These are phyloP conservation scores for Cryptophagus acutangulus DNA, from an alignment of 2,888 invertebrate species.

Conservation along the genomic window DNA sequence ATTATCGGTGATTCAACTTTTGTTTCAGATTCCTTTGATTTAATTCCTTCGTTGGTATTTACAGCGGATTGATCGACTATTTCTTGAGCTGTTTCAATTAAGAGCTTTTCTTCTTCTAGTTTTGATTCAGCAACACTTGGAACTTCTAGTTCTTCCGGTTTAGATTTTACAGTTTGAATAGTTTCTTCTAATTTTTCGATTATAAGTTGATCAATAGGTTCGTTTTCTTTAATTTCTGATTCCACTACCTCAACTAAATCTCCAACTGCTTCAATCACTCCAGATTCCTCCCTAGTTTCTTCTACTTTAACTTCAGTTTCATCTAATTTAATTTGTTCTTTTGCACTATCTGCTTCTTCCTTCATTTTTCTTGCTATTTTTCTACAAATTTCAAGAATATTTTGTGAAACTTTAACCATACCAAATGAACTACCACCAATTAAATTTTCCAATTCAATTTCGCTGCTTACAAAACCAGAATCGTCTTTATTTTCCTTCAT, in stretches of 20 bases:
- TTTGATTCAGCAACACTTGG: not conserved
- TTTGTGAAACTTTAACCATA: conserved; percentile 18
- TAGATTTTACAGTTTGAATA: conserved; percentile 1
- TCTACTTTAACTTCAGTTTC: conserved; percentile 5
- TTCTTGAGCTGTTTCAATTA: not conserved
- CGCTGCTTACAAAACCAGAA: conserved; percentile 9
- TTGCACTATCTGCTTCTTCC: not conserved
- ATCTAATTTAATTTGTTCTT: not conserved
- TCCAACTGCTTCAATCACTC: not conserved
- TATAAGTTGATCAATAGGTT: too few species aligned
- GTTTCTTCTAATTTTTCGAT: conserved; percentile 2
- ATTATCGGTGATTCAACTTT: too few species aligned
- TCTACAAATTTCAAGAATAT: conserved; percentile 23
- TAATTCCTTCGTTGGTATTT: conserved; percentile 1
- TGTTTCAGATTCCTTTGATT: not conserved
- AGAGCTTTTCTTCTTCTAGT: not conserved
- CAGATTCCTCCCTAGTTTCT: not conserved
- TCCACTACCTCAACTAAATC: conserved; percentile 2
- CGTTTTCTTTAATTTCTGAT: not conserved
- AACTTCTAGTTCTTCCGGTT: conserved; percentile 1
- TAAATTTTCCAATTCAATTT: conserved; percentile 7
- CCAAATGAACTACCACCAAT: conserved; percentile 13
- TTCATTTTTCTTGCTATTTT: not conserved
- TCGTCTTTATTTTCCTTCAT: conserved; percentile 15
- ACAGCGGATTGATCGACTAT: not conserved